These are phyloP conservation scores for Drosophila cognata DNA, from an alignment of 2,888 invertebrate species.

Conservation along the genomic window DNA sequence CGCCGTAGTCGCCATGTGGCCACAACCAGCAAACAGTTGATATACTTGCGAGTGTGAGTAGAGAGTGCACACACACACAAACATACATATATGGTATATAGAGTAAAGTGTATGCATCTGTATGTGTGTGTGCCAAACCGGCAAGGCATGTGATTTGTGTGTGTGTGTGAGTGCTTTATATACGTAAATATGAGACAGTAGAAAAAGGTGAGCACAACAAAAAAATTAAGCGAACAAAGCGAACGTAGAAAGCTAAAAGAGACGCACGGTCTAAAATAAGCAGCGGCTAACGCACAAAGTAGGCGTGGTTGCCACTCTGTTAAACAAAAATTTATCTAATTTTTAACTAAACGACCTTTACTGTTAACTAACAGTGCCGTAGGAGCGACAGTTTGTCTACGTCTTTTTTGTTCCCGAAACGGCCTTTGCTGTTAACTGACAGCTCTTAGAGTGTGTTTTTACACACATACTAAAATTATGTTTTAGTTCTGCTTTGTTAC, in stretches of 20 bases:
- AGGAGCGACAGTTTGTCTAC: slow-evolving; percentile 4
- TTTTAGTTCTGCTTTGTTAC: background rate
- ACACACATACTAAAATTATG: background rate
- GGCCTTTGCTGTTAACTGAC: slow-evolving; percentile 9
- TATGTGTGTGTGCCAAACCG: slow-evolving; percentile 55
- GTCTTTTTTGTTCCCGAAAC: background rate
- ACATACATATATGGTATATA: slow-evolving; percentile 18
- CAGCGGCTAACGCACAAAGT: slow-evolving; percentile 13
- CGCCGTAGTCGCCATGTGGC: slow-evolving; percentile 64
- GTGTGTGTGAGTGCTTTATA: slow-evolving; percentile 19
- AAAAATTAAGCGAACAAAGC: slow-evolving; percentile 59
- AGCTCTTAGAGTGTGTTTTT: background rate
- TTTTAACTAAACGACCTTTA: slow-evolving; percentile 40
- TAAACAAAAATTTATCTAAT: slow-evolving; percentile 8
- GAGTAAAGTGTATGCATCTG: slow-evolving; percentile 12
- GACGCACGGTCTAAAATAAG: slow-evolving; percentile 17
- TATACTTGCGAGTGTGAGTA: slow-evolving; percentile 14
- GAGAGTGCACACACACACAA: slow-evolving; percentile 16
- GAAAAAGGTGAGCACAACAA: slow-evolving; percentile 77
- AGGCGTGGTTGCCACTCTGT: slow-evolving; percentile 42
- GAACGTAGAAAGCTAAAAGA: slow-evolving; percentile 51
- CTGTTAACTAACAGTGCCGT: slow-evolving; percentile 38
- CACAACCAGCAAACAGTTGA: slow-evolving; percentile 37
- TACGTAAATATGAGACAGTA: slow-evolving; percentile 40
- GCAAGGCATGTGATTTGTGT: slow-evolving; percentile 46